A percentile compares a stretch with the other conserved stretches of the same genome.
phyloP scores from a whole-genome alignment of 2,797 vertebrate genomes.

The Chelidonichthys spinosus region DNA sequence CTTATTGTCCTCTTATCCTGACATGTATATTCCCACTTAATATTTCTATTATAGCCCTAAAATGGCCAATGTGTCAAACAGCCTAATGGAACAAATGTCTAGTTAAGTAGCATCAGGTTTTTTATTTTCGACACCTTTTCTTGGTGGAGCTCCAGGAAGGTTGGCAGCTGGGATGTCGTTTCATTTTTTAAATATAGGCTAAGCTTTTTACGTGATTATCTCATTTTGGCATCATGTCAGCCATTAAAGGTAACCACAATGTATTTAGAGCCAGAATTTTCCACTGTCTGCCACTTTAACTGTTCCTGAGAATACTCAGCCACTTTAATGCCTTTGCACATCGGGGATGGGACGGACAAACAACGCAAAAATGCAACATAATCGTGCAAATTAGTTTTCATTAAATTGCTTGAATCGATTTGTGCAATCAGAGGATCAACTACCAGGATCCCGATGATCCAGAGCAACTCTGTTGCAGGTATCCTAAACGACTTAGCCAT shows the following conservation, averaged over 20 bases:
- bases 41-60: conserved; percentile 18
- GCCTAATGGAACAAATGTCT: conserved; percentile 26
- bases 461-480: no score
- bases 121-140: conserved; percentile 17
- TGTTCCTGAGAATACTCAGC: background rate
- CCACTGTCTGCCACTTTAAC: background rate
- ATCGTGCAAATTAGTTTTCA: no score
- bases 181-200: background rate
- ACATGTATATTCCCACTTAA: conserved; percentile 13
- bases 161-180: background rate
- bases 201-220: background rate
- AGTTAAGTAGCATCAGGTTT: conserved; percentile 17
- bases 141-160: background rate
- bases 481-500: no score
- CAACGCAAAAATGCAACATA: background rate
- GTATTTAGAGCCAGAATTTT: background rate
- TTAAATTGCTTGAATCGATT: no score
- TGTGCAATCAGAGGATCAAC: no score
- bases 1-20: conserved; percentile 21
- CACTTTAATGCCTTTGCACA: background rate
- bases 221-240: background rate
- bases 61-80: conserved; percentile 13
- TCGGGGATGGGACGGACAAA: background rate
- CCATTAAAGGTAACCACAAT: background rate
- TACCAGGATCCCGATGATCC: no score